Base-by-base conservation (phyloP, 1,140 invertebrate species). In the Laupala kohalensis region DNA sequence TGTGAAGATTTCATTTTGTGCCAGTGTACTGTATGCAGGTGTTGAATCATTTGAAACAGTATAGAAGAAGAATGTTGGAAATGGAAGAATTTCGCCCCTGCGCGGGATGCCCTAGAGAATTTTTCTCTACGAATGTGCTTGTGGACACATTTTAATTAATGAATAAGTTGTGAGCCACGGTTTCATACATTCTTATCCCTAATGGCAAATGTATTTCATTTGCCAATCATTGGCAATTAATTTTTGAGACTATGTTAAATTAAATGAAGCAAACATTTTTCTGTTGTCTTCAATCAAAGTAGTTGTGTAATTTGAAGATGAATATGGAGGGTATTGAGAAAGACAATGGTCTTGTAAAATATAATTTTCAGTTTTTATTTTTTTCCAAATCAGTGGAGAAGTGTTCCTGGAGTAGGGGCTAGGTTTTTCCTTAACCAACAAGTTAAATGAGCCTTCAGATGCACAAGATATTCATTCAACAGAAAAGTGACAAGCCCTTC, bases 401-500 rank as follows among this genome's bases (percentile, higher is more conserved):
- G 37, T 53, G 19, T 53, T 4, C 19, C 4, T 53, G 19, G 37
- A 53, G 37, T 53, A 53, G 37, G 37, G 37, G 37, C 37, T 19
- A 53, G 37, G 37, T 53, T 53, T 53, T 53, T 53, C 37, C 37
- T 9, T 53, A 19, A 53, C 37, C 37, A 53, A 53, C 37, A 53
- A 4, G 37, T 13, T 53, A 53, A 53, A 53, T 53, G 9, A 19
- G 9, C 19, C 19, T 53, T 53, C 37, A 53, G 67, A 29, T 25
- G 25, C 19, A 68, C 24, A 26, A 19, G 24, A 24, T 25, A 70
- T 37, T 82, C 80, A 84, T 81, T 83, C 27, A 53, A 53, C 37
- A 53, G 37, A 53, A 53, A 53, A 53, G 37, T 53, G 37, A 53
- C 37, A 82, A 83, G 86, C 85, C 84, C 86, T 86, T 86, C 84